phyloP scores from a whole-genome alignment of 2,888 invertebrate genomes.

The Ischnura elegans region DNA sequence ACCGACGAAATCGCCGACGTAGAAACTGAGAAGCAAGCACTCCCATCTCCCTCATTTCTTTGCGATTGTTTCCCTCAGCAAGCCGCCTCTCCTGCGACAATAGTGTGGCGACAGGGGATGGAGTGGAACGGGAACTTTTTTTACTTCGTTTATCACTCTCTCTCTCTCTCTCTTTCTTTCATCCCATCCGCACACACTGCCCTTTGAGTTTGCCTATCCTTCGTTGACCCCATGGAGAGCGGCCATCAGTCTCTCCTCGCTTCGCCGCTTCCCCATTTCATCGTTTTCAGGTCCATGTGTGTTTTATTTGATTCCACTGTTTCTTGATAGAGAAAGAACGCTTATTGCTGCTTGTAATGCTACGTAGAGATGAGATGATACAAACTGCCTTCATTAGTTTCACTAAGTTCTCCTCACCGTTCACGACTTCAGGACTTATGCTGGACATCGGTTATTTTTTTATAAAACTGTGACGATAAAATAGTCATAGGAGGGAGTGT shows the following conservation, averaged over 20 bases:
- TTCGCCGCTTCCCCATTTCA: constrained; percentile 23
- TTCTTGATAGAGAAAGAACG: background rate
- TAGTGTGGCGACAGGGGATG: background rate
- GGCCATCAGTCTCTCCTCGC: background rate
- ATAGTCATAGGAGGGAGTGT: no score
- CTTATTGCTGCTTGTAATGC: background rate
- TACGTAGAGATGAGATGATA: background rate
- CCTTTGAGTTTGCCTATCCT: background rate
- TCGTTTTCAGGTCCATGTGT: background rate
- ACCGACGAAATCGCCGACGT: constrained; percentile 51
- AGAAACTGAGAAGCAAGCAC: constrained; percentile 35
- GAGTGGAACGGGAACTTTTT: background rate
- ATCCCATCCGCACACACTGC: background rate
- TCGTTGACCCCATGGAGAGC: background rate
- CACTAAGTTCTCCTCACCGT: background rate
- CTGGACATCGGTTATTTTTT: no score
- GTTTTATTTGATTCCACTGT: background rate
- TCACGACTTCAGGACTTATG: no score
- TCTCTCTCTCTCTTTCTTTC: no score
- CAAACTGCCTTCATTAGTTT: background rate
- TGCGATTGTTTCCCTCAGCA: constrained; percentile 51
- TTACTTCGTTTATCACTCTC: background rate
- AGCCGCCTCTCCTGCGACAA: constrained; percentile 43
- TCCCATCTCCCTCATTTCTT: constrained; percentile 45
- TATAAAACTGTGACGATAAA: no score